phyloP scores from a whole-genome alignment of 2,113 vertebrate genomes.

The Solea senegalensis region DNA sequence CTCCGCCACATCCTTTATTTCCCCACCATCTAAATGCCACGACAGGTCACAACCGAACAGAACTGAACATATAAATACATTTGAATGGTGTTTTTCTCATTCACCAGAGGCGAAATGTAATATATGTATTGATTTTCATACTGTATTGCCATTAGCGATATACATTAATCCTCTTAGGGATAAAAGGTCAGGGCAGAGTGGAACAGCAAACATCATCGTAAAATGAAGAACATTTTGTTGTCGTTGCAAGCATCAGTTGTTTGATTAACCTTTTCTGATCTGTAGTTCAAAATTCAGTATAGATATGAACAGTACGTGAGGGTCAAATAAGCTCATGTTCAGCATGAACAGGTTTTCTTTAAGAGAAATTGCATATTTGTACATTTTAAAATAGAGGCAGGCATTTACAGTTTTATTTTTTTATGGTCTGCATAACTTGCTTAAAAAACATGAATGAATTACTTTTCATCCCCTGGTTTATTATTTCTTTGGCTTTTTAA shows the following conservation, averaged over 20 bases:
- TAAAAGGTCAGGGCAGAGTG: conserved; percentile 5
- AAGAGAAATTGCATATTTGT: too few relatives aligned
- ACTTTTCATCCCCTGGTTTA: too few relatives aligned
- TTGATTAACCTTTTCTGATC: not conserved
- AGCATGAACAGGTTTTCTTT: too few relatives aligned
- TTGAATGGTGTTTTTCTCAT: not conserved
- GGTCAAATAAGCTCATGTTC: too few relatives aligned
- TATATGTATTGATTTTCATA: not conserved
- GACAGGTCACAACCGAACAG: not conserved
- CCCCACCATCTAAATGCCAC: conserved; percentile 28
- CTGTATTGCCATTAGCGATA: not conserved
- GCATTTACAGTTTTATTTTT: too few relatives aligned
- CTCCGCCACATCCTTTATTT: not conserved
- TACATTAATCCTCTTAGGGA: not conserved
- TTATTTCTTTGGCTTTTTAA: too few relatives aligned
- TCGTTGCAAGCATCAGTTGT: not conserved
- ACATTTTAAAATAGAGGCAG: too few relatives aligned
- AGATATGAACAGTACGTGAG: too few relatives aligned
- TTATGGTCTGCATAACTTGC: too few relatives aligned
- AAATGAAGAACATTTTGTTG: not conserved
- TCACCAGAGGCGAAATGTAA: too few relatives aligned
- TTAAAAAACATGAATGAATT: too few relatives aligned
- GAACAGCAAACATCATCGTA: not conserved
- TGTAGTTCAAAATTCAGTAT: too few relatives aligned
- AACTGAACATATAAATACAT: not conserved